Evolutionary conservation across 2,797 vertebrate genomes (phyloP).

Genomic region (Hipposideros larvatus): DNA sequence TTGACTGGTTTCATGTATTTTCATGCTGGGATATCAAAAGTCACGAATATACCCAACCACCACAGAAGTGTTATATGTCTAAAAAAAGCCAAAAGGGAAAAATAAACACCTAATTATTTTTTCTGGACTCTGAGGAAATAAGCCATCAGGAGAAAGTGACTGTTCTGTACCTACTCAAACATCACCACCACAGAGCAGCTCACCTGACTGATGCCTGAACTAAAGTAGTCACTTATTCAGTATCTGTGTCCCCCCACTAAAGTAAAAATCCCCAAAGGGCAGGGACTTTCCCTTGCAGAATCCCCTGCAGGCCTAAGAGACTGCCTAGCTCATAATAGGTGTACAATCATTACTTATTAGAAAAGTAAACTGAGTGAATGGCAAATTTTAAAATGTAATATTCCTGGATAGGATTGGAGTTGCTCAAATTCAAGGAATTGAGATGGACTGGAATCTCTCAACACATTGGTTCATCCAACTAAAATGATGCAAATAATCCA

Average conservation of each 20-base stretch:
- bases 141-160: not conserved
- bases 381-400: not conserved
- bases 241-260: not conserved
- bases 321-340: not conserved
- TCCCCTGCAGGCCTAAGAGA: not conserved
- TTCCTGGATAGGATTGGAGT: not conserved
- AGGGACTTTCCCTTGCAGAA: not conserved
- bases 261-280: not conserved
- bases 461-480: not conserved
- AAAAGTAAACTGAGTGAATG: not conserved
- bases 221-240: not conserved
- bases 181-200: not conserved
- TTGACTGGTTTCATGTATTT: not conserved
- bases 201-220: not conserved
- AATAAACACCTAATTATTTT: not conserved
- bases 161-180: not conserved
- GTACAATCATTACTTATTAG: not conserved
- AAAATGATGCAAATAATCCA: not conserved
- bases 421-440: not conserved
- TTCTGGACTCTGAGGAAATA: not conserved
- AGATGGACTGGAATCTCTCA: not conserved
- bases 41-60: constrained; percentile 27
- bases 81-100: not conserved
- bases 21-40: not conserved
- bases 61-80: not conserved